phyloP scores from a whole-genome alignment of 2,888 invertebrate species.

The Catocala sponsa region DNA sequence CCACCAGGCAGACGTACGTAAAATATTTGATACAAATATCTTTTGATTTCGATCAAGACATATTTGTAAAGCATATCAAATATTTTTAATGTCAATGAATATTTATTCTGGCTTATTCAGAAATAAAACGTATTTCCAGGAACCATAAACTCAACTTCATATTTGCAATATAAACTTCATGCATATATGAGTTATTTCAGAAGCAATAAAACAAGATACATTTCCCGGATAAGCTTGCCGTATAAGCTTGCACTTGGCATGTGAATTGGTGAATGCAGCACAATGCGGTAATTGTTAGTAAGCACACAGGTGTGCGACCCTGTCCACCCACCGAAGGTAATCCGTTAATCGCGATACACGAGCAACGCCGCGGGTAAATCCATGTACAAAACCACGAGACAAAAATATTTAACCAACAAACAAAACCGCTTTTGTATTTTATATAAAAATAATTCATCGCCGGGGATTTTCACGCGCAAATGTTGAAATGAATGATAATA shows the following conservation, averaged over 20 bases:
- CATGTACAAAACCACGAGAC: not conserved
- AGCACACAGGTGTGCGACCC: not conserved
- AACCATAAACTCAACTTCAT: not conserved
- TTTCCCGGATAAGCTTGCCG: not conserved
- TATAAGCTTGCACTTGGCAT: not conserved
- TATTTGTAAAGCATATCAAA: no score
- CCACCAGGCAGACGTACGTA: no score
- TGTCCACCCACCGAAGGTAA: not conserved
- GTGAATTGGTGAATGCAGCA: not conserved
- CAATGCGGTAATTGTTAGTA: not conserved
- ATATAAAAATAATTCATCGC: no score
- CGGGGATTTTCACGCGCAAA: no score
- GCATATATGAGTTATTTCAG: not conserved
- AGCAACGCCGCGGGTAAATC: not conserved
- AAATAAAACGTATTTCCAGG: no score
- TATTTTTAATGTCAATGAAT: no score
- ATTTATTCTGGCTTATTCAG: no score
- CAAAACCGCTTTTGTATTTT: not conserved
- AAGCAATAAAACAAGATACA: not conserved
- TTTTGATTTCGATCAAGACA: no score
- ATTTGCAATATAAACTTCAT: not conserved
- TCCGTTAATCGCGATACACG: slow-evolving; percentile 2
- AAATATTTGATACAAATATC: no score
- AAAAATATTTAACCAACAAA: not conserved
- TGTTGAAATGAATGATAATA: no score